Evolutionary conservation across 2,113 vertebrate species (phyloP).

Genomic region (Atherinomorus stipes): DNA sequence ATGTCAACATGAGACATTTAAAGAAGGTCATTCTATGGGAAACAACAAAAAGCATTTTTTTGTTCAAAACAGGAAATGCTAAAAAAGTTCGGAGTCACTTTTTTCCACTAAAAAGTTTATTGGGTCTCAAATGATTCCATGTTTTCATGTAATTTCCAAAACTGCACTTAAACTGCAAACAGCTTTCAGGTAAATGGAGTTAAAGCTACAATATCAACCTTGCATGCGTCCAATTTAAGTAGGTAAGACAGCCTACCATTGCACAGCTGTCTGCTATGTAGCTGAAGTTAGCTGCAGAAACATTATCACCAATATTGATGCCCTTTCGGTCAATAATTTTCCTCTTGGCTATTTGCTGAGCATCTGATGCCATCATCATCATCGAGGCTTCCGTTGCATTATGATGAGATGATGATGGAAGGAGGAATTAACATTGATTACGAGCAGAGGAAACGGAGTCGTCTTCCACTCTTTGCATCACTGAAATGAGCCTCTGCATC

Average conservation of each 20-base stretch:
- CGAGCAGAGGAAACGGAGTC: slow-evolving; percentile 47
- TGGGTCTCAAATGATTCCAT: background rate
- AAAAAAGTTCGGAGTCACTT: too few species aligned
- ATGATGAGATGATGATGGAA: slow-evolving; percentile 59
- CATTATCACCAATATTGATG: slow-evolving; percentile 16
- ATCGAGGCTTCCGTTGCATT: slow-evolving; percentile 52
- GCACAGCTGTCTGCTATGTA: background rate
- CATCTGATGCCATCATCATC: slow-evolving; percentile 42
- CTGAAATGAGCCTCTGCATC: slow-evolving; percentile 35
- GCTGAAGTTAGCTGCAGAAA: slow-evolving; percentile 9
- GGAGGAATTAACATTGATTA: slow-evolving; percentile 51
- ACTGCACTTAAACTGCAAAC: background rate
- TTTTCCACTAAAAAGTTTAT: too few species aligned
- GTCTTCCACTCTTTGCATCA: slow-evolving; percentile 32
- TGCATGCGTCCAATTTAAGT: too few species aligned
- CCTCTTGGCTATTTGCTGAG: slow-evolving; percentile 39
- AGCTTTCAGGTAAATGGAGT: background rate
- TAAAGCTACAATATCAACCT: background rate
- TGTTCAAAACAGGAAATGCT: too few species aligned
- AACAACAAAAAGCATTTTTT: too few species aligned
- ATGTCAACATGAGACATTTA: too few species aligned
- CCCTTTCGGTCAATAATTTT: slow-evolving; percentile 1
- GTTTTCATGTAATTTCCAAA: background rate
- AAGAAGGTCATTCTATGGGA: too few species aligned
- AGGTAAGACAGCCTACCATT: background rate